These are phyloP conservation scores for Poecile montanus DNA, from an alignment of 2,797 vertebrate genomes.

Conservation along the genomic window DNA sequence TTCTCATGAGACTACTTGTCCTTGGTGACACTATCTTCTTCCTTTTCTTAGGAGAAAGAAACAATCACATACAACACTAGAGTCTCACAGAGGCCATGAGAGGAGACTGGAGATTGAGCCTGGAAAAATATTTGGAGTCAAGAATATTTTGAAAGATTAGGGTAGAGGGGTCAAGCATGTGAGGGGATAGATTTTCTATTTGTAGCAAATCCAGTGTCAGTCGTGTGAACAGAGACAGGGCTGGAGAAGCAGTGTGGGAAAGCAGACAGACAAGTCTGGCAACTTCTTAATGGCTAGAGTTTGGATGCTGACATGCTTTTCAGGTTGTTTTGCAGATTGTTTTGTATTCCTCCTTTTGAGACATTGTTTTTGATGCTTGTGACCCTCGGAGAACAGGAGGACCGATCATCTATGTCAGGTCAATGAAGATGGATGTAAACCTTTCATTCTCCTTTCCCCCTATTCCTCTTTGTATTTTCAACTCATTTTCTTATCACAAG, in stretches of 20 bases:
- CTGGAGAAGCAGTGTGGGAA: slow-evolving; percentile 30
- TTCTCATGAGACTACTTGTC: neutral
- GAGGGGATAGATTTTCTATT: slow-evolving; percentile 11
- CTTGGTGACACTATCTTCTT: neutral
- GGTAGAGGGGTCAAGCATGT: slow-evolving; percentile 9
- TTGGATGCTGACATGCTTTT: neutral
- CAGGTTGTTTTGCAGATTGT: neutral
- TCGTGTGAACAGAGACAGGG: neutral
- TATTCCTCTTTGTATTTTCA: neutral
- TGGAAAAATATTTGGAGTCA: slow-evolving; percentile 41
- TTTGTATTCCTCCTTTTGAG: neutral
- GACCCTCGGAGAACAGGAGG: neutral
- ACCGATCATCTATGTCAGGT: neutral
- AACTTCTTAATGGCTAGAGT: neutral
- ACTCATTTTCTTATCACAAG: neutral
- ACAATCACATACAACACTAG: neutral
- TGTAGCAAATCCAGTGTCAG: slow-evolving; percentile 13
- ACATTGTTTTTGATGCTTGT: neutral
- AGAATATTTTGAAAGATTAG: slow-evolving; percentile 40
- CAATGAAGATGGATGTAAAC: neutral
- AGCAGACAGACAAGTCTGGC: neutral
- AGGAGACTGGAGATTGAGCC: neutral
- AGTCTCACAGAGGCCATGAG: neutral
- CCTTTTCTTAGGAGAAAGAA: neutral
- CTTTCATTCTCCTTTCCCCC: neutral